Evolutionary conservation across 2,888 invertebrate species (phyloP), one percentile per base, ranked within the genome.

Genomic region (Amphipyra tragopoginis): DNA sequence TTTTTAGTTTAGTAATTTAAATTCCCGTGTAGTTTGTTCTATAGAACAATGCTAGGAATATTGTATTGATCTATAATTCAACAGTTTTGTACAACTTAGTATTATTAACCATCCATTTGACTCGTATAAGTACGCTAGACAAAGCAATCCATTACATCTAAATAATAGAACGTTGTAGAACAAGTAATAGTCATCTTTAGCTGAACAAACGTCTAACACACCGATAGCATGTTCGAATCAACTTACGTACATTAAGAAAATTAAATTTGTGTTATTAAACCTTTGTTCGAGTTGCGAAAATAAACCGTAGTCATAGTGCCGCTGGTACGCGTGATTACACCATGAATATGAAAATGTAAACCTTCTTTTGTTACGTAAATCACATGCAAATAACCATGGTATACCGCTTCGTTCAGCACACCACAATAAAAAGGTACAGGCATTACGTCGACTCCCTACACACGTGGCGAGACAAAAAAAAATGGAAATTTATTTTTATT

Each of bases 401-500:
- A 44, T 26, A 54, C 21, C 42, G 39, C 47, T 48, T 10, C 13
- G 42, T n/a, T 43, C 55, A 56, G 36, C 51, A 44, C 39, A 45
- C 50, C 57, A 29, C 54, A 36, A 51, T 39, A 45, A 26, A 43
- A 49, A 48, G 52, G 38, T 49, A 29, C 42, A 43, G 42, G 21
- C 21, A 21, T 14, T 38, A 29, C 43, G 45, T 13, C 56, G 44
- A 9, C 43, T 13, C 15, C 45, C 49, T 51, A 53, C 67, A 47
- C 76, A 70, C 68, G 72, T 72, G 77, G 62, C 40, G 58, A 63
- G 38, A 60, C 60, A 29, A 70, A 63, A 72, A 77, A 70, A 78
- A 73, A 72, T 68, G 69, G 63, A 67, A 74, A 76, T 72, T 64
- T 77, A 78, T 77, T 78, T 75, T 72, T 72, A 79, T 82, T 83